Evolutionary conservation across 2,113 vertebrate species (phyloP).

Genomic region (Rhizomys pruinosus): DNA sequence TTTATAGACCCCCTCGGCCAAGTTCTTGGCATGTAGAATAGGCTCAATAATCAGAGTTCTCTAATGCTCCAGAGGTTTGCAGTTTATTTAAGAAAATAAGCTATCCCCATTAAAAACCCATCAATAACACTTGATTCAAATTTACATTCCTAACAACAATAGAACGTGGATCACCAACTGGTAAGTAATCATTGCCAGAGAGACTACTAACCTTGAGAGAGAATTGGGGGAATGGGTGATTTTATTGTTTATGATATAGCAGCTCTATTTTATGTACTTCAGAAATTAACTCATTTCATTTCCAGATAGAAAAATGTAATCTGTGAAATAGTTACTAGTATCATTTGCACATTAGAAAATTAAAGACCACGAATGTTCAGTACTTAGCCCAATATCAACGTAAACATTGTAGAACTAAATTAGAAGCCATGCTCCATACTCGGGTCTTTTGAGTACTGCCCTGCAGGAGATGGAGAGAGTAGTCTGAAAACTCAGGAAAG

Average conservation of each 20-base stretch:
- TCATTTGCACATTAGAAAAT: conserved; percentile 35
- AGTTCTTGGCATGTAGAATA: conserved; percentile 48
- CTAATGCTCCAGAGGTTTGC: neutral
- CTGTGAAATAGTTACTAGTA: neutral
- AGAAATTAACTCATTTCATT: conserved; percentile 36
- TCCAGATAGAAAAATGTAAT: neutral
- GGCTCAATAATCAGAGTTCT: conserved; percentile 55
- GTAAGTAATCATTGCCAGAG: conserved; percentile 57
- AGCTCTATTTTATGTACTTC: neutral
- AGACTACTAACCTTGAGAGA: neutral
- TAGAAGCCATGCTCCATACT: neutral
- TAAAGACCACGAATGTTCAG: neutral
- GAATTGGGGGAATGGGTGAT: neutral
- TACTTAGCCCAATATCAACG: conserved; percentile 71
- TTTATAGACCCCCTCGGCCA: conserved; percentile 65
- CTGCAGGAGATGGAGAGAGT: neutral
- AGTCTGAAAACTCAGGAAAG: neutral
- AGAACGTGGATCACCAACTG: conserved; percentile 26
- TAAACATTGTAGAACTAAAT: neutral
- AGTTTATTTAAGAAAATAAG: conserved; percentile 64
- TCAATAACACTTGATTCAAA: conserved; percentile 59
- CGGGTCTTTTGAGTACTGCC: neutral
- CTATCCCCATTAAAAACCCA: conserved; percentile 60
- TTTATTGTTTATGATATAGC: conserved; percentile 29
- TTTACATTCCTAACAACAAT: conserved; percentile 49